Percentiles rank a stretch among this genome's conserved stretches.
phyloP scores from a whole-genome alignment of 1,140 invertebrate species.

The Tachypleus tridentatus region DNA sequence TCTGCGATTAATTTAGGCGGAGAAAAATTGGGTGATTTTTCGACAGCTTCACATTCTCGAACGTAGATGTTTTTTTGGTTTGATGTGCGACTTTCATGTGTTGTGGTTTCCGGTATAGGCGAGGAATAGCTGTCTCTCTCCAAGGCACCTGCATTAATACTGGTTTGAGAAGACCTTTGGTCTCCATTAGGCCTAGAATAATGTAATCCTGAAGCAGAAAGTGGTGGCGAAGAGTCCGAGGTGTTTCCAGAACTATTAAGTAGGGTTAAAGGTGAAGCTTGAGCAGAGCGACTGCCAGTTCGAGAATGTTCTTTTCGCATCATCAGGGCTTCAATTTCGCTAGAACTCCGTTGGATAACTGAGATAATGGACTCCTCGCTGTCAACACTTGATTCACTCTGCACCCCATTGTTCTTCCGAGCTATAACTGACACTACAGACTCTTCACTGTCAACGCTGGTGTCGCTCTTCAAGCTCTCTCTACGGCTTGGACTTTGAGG shows the following conservation, averaged over 20 bases:
- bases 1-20: no score
- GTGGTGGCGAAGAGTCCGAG: conserved; percentile 9
- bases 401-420: conserved; percentile 78
- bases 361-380: conserved; percentile 28
- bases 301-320: conserved; percentile 6
- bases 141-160: no score
- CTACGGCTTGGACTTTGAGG: conserved; percentile 6
- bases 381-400: conserved; percentile 79
- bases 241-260: conserved; percentile 9
- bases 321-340: conserved; percentile 12
- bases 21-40: no score
- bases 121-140: no score
- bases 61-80: no score
- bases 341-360: conserved; percentile 45
- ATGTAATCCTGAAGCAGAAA: background rate
- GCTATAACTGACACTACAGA: conserved; percentile 32
- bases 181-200: no score
- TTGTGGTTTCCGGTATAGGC: no score
- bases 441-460: conserved; percentile 28
- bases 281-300: conserved; percentile 14
- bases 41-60: no score
- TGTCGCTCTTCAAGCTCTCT: conserved; percentile 24
- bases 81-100: no score
- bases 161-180: no score
- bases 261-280: conserved; percentile 19